Evolutionary conservation across 2,113 vertebrate species (phyloP).

Genomic region (Oreochromis spilurus): DNA sequence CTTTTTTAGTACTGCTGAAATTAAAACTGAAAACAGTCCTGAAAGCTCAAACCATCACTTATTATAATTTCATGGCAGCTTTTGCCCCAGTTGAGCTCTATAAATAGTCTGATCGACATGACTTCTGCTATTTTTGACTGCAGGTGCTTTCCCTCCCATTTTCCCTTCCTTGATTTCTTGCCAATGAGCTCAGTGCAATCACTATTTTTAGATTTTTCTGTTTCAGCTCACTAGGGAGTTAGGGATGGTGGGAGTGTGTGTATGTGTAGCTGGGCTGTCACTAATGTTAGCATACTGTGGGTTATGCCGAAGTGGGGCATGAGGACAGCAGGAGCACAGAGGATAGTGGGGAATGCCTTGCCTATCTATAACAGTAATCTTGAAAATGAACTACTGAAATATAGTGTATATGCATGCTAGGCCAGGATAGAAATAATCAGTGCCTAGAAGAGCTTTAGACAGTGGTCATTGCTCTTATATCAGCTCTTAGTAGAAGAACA

Average conservation of each 20-base stretch:
- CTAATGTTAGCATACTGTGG: conserved; percentile 16
- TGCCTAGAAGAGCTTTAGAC: not conserved
- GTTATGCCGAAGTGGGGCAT: conserved; percentile 33
- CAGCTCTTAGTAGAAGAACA: not conserved
- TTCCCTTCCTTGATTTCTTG: conserved; percentile 33
- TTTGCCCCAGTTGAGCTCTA: conserved; percentile 48
- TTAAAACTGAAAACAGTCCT: not conserved
- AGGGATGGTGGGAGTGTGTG: conserved; percentile 15
- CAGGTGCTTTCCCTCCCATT: conserved; percentile 65
- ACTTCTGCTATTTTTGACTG: conserved; percentile 69
- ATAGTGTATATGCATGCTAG: not conserved
- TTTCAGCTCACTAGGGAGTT: conserved; percentile 56
- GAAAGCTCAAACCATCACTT: not conserved
- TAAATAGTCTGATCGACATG: conserved; percentile 64
- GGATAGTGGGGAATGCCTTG: conserved; percentile 14
- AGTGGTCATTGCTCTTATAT: not conserved
- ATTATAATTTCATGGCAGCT: conserved; percentile 44
- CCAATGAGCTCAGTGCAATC: conserved; percentile 47
- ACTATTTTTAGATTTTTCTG: conserved; percentile 72
- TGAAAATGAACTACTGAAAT: conserved; percentile 2
- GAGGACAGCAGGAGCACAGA: conserved; percentile 32
- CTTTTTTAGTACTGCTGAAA: not conserved
- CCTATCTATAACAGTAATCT: conserved; percentile 17
- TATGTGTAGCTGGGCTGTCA: conserved; percentile 19
- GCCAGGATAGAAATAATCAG: not conserved